Conservation (phyloP, 2,113 vertebrate species). For the Dipodomys stephensi region DNA sequence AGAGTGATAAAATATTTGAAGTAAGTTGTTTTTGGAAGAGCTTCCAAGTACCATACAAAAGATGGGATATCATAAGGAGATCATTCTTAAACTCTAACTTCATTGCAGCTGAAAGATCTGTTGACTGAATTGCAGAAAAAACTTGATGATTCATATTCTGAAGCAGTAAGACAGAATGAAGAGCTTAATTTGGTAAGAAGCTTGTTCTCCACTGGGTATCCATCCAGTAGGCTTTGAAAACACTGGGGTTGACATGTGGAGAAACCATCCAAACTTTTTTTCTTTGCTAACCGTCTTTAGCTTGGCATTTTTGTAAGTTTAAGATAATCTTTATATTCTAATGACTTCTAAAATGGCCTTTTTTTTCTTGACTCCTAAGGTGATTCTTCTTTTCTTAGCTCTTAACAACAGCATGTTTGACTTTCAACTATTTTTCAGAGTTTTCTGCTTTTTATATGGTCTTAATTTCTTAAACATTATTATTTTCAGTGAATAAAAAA, state of each 20-base stretch:
- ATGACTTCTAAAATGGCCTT: conserved; percentile 71
- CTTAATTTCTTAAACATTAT: conserved; percentile 37
- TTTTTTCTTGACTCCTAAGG: conserved; percentile 70
- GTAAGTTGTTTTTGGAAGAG: conserved; percentile 78
- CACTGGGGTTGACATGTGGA: conserved; percentile 72
- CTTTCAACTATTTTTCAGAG: conserved; percentile 76
- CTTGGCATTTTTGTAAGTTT: conserved; percentile 85
- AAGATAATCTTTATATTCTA: conserved; percentile 82
- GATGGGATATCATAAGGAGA: conserved; percentile 80
- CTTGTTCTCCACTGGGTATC: conserved; percentile 84
- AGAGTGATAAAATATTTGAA: conserved; percentile 76
- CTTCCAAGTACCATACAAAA: conserved; percentile 82
- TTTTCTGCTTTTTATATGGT: conserved; percentile 62
- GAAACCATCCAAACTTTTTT: conserved; percentile 83
- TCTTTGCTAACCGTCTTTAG: conserved; percentile 87
- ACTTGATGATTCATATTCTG: conserved; percentile 99
- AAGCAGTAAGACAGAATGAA: conserved; percentile 99
- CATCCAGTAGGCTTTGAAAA: conserved; percentile 81
- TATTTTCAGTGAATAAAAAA: conserved; percentile 58
- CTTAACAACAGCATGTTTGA: conserved; percentile 87
- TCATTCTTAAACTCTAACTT: conserved; percentile 93
- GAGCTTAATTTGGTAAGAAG: conserved; percentile 99
- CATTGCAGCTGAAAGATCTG: conserved; percentile 99
- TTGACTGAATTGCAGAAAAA: conserved; percentile 99
- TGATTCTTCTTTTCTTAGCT: conserved; percentile 86